Evolutionary conservation across 2,888 invertebrate genomes (phyloP).

Genomic region (Drosophila affinis): DNA sequence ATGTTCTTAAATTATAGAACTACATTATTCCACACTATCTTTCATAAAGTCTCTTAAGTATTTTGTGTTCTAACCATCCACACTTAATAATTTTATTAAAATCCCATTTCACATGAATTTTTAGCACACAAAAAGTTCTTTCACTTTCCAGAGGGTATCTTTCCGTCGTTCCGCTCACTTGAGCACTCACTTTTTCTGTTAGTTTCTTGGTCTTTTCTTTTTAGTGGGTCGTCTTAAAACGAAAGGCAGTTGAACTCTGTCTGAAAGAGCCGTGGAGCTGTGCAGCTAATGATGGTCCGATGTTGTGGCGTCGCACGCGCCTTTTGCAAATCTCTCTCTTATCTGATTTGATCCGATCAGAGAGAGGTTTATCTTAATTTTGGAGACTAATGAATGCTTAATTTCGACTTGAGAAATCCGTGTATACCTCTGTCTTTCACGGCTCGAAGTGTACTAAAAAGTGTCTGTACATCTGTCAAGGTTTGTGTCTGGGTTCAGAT

Average conservation of each 20-base stretch:
- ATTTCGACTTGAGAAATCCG: conserved; percentile 10
- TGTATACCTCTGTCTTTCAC: not conserved
- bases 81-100: not conserved
- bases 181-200: conserved; percentile 56
- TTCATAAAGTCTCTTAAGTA: too few species aligned
- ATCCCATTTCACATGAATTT: not conserved
- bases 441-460: not conserved
- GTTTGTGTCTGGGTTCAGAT: not conserved
- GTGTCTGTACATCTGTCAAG: not conserved
- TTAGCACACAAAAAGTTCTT: not conserved
- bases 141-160: not conserved
- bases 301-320: conserved; percentile 24
- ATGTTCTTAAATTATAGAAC: too few species aligned
- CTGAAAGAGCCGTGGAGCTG: conserved; percentile 2
- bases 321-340: conserved; percentile 22
- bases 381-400: conserved; percentile 19
- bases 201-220: conserved; percentile 50
- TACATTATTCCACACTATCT: too few species aligned
- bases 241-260: conserved; percentile 68
- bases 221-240: conserved; percentile 71
- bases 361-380: conserved; percentile 7
- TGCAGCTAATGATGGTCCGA: not conserved
- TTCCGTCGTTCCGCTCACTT: too few species aligned
- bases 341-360: conserved; percentile 28
- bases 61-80: not conserved